Conservation (phyloP, 2,888 invertebrate genomes). For the Oscheius onirici region DNA sequence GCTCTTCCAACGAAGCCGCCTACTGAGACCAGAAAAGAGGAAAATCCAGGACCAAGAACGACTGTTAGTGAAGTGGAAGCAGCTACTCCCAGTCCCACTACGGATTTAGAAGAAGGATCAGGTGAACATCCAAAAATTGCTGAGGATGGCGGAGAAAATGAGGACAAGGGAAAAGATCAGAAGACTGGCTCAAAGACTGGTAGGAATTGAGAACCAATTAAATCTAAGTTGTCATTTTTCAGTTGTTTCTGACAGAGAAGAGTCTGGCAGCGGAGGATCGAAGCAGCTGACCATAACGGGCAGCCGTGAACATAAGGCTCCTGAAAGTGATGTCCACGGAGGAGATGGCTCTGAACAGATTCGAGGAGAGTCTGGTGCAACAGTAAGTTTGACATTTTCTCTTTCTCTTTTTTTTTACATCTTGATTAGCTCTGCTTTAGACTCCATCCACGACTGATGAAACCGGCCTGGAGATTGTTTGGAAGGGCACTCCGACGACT, state of each 20-base stretch:
- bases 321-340: neutral
- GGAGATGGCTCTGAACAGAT: neutral
- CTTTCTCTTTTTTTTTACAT: neutral
- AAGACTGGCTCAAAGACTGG: neutral
- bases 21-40: neutral
- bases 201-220: neutral
- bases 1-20: neutral
- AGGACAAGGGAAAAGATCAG: neutral
- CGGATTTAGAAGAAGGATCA: neutral
- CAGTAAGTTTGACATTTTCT: neutral
- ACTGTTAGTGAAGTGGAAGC: neutral
- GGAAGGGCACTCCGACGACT: slow-evolving; percentile 6
- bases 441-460: slow-evolving; percentile 10
- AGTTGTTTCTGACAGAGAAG: neutral
- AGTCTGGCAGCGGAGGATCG: neutral
- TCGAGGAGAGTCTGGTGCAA: neutral
- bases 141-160: slow-evolving; percentile 6
- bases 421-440: neutral
- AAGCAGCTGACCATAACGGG: neutral
- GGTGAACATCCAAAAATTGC: slow-evolving; percentile 17
- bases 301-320: neutral
- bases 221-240: too few relatives aligned
- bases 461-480: slow-evolving; percentile 25
- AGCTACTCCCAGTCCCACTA: neutral
- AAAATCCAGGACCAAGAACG: neutral